Base-by-base conservation (phyloP, 1,140 invertebrate species). In the Daktulosphaira vitifoliae region DNA sequence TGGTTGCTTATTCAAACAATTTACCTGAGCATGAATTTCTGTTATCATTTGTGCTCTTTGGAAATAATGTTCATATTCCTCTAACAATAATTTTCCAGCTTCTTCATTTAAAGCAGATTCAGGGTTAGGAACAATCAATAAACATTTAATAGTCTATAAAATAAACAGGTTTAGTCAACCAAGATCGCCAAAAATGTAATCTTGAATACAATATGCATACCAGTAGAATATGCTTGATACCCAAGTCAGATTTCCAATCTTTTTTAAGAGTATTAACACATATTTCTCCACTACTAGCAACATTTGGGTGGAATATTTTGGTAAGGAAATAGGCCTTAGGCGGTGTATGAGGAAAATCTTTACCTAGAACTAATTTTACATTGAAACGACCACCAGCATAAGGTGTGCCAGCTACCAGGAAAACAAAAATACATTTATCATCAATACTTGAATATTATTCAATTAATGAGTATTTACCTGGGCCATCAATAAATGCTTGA, bases 261-360 rank as follows among this genome's bases (percentile, higher is more conserved):
- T 91, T 95, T 77, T 96, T 95, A 56, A 98, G 79, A 59, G 94
- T 96, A 78, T 97, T 96, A 0, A 98, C 95, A 79, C 94, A 97
- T 74, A 98, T 96, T 78, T 96, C 93, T 39, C 94, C 94, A 79
- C 88, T 91, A 22, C 50, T 68, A 11, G 93, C 87, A 70, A 97
- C 93, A 81, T 98, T 97, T 29, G 94, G 94, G 78, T 97, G 94
- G 79, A 98, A 98, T 71, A 98, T 95, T 81, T 92, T 94, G 54
- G 94, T 98, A 29, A 95, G 77, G 75, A 98, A 97, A 78, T 86
- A 94, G 42, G 92, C 94, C 78, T 95, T 96, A 18, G 94, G 95
- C 68, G 95, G 92, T 71, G 86, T 82, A 70, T 86, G 81, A 20
- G 95, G 95, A 77, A 95, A 97, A 74, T 93, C 91, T 78, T 95